Evolutionary conservation across 2,113 vertebrate genomes (phyloP).

Genomic region (Mastomys coucha): DNA sequence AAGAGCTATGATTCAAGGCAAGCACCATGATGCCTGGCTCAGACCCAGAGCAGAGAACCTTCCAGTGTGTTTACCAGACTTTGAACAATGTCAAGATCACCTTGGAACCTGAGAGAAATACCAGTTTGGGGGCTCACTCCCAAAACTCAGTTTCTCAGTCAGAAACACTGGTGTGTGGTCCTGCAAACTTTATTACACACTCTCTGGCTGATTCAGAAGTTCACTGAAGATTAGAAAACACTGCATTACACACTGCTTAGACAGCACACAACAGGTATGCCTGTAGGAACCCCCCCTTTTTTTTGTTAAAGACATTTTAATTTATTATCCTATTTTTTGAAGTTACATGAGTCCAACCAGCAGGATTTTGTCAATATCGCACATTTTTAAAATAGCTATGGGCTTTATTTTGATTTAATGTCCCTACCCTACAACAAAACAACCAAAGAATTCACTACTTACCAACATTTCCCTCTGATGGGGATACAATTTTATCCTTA

Average conservation of each 20-base stretch:
- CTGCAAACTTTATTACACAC: background rate
- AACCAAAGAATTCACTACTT: background rate
- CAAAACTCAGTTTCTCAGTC: background rate
- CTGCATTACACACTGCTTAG: background rate
- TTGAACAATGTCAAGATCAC: background rate
- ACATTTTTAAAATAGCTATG: background rate
- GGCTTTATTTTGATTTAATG: background rate
- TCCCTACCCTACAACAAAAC: background rate
- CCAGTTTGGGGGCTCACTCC: background rate
- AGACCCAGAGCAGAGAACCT: background rate
- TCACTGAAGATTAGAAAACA: background rate
- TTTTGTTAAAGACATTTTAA: constrained; percentile 33
- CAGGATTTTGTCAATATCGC: background rate
- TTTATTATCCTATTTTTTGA: background rate
- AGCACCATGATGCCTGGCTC: background rate
- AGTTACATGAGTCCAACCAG: background rate
- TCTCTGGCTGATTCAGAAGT: background rate
- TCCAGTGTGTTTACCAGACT: background rate
- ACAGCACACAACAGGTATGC: background rate
- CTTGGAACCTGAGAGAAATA: background rate
- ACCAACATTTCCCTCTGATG: background rate
- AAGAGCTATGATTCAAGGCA: background rate
- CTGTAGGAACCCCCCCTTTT: background rate
- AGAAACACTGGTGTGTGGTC: background rate
- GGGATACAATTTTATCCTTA: background rate